Percentiles rank a stretch among this genome's conserved stretches.
Evolutionary conservation across 2,113 vertebrate genomes (phyloP).

Genomic region (Halcyon senegalensis): DNA sequence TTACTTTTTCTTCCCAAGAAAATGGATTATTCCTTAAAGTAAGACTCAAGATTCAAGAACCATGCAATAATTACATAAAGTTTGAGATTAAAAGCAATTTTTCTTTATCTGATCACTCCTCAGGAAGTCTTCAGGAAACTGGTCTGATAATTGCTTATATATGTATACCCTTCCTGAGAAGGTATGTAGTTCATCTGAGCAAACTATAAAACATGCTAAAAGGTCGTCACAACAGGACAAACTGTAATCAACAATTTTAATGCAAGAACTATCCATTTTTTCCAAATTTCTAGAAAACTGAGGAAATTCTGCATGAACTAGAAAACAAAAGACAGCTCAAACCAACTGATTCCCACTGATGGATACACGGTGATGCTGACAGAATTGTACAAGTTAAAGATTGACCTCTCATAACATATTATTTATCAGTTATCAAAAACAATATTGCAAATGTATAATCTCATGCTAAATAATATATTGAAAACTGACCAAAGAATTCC

Average conservation of each 20-base stretch:
- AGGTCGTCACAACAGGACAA: background rate
- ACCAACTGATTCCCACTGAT: background rate
- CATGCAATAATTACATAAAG: background rate
- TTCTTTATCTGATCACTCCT: background rate
- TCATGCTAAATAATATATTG: background rate
- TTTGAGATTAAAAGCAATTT: slow-evolving; percentile 27
- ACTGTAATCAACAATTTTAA: background rate
- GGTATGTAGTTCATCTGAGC: background rate
- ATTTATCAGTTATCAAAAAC: background rate
- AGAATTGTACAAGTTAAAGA: background rate
- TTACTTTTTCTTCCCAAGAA: background rate
- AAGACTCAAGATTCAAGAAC: background rate
- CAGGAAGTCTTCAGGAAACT: background rate
- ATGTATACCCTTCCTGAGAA: background rate
- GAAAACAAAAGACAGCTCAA: background rate
- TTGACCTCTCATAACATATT: background rate
- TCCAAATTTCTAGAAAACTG: background rate
- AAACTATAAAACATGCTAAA: background rate
- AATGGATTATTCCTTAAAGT: background rate
- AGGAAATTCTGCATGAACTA: background rate
- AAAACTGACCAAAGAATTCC: background rate
- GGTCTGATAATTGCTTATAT: background rate
- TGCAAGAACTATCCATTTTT: background rate
- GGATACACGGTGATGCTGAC: background rate
- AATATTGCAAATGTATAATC: background rate